Conservation (phyloP, 1,140 invertebrate genomes). For the Cyclina sinensis region DNA sequence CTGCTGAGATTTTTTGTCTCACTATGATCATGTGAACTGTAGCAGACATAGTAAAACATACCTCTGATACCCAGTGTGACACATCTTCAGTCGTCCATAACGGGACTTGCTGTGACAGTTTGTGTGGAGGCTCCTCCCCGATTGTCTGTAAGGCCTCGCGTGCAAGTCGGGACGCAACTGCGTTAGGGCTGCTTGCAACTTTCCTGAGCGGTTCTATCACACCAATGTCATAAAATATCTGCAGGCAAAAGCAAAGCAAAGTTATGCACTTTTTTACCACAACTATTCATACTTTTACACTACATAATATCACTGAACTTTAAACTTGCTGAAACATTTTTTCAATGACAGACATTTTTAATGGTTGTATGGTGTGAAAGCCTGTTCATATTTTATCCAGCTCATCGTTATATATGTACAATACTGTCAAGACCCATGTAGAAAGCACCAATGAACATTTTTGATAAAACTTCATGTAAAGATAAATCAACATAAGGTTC, state of each 20-base stretch:
- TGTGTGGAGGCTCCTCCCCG: constrained; percentile 98
- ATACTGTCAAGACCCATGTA: no score
- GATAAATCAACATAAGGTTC: no score
- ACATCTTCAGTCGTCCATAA: constrained; percentile 99
- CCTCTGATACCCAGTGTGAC: constrained; percentile 98
- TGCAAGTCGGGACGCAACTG: constrained; percentile 98
- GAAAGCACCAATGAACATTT: no score
- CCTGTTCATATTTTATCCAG: no score
- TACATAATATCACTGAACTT: no score
- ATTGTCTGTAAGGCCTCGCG: constrained; percentile 97
- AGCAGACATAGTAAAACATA: constrained; percentile 74
- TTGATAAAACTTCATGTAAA: no score
- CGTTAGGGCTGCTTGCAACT: constrained; percentile 99
- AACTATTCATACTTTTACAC: not conserved
- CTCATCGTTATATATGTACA: no score
- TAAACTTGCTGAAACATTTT: no score
- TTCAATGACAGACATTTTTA: no score
- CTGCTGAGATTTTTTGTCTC: no score
- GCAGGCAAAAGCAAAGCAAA: not conserved
- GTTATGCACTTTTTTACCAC: not conserved
- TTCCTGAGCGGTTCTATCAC: constrained; percentile 98
- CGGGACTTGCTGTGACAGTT: constrained; percentile 98
- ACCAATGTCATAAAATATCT: constrained; percentile 97
- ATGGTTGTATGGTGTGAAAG: no score
- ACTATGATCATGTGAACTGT: no score